phyloP scores from a whole-genome alignment of 1,140 invertebrate genomes.

The Euura lappo region DNA sequence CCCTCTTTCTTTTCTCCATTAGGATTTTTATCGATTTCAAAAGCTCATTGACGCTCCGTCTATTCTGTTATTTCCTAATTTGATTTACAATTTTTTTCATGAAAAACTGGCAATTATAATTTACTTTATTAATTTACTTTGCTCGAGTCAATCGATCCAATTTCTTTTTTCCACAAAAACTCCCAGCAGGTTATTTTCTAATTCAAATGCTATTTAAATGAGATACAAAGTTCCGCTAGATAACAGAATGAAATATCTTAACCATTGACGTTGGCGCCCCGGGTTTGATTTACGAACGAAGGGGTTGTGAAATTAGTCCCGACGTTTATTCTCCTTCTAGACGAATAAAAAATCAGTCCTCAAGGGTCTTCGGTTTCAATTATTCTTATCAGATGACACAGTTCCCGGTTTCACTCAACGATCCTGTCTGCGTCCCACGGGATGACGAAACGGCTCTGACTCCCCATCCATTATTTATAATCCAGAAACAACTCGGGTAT shows the following conservation, averaged over 20 bases:
- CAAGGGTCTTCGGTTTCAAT: neutral
- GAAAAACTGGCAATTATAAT: neutral
- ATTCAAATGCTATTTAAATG: no score
- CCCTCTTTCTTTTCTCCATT: no score
- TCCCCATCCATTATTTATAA: constrained; percentile 7
- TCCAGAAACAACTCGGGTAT: neutral
- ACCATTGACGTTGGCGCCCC: neutral
- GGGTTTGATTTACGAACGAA: neutral
- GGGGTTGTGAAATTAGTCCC: neutral
- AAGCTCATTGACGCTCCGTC: neutral
- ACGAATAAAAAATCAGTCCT: neutral
- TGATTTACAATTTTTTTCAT: neutral
- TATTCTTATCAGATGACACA: neutral
- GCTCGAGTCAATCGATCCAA: no score
- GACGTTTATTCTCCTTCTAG: neutral
- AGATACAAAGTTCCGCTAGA: no score
- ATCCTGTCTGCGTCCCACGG: neutral
- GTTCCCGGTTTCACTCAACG: neutral
- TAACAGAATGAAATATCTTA: no score
- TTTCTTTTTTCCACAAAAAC: no score
- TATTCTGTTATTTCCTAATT: neutral
- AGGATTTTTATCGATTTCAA: no score
- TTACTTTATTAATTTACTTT: neutral
- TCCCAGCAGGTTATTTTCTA: no score
- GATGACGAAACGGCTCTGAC: neutral